Base-by-base conservation (phyloP, 2,888 invertebrate species). In the Leptodirus hochenwartii region DNA sequence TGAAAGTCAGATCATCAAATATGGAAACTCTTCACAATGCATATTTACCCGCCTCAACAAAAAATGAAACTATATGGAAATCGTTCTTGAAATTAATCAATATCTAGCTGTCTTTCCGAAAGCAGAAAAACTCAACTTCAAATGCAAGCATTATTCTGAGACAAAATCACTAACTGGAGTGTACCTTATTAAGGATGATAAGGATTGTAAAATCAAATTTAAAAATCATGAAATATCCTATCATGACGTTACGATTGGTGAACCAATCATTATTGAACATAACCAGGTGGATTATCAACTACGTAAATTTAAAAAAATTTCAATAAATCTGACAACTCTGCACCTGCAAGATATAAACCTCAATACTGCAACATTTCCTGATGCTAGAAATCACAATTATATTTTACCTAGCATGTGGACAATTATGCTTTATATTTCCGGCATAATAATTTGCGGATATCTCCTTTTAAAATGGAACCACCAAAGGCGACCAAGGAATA, bases 41-140 rank as follows among this genome's bases (percentile, higher is more conserved):
- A 10, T 22, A 22, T 29, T 15, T 16, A 8, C 22, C n/a, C 10
- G 12, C 8, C 22, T 29, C 4, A 9, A 29, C 22, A 16, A 22
- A 12, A 10, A 25, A 29, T 11, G n/a, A 14, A 29, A 29, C 13
- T n/a, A 29, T 13, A 12, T 29, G 29, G 29, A 29, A 29, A 12
- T 29, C 11, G 13, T 29, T 15, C 29, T 22, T n/a, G 8, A 22
- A 4, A 29, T 29, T 11, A 29, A 29, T 11, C 23, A 29, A 22
- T 29, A 29, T 16, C 12, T 29, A 16, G 22, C 22, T 15, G 29
- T 22, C 5, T 29, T 29, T 16, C 29, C 29, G 8, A 25, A 20
- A 11, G 10, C 12, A 29, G 22, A 26, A 20, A 13, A 3, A 22
- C 17, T 29, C 10, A 22, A 23, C 4, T 15, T 29, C 13, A 3